Conservation (phyloP, 1,140 invertebrate species). For the Diachasmimorpha longicaudata region DNA sequence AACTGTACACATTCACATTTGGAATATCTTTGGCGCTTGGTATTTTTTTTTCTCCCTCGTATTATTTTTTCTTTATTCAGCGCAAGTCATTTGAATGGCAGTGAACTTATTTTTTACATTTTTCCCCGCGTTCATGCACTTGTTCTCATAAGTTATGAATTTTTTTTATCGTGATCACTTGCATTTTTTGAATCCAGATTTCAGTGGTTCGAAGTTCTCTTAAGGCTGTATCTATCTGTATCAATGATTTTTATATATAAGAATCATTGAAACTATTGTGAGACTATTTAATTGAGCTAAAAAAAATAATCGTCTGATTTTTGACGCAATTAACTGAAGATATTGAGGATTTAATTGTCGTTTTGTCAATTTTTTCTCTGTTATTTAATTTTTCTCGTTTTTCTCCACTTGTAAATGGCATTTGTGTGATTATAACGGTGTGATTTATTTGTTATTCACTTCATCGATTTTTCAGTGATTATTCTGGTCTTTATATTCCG, state of each 20-base stretch:
- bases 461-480: not conserved
- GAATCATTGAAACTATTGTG: slow-evolving; percentile 30
- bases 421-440: not conserved
- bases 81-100: slow-evolving; percentile 51
- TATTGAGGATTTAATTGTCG: slow-evolving; percentile 26
- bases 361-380: not conserved
- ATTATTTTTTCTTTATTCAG: slow-evolving; percentile 18
- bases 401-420: not conserved
- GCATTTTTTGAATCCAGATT: slow-evolving; percentile 37
- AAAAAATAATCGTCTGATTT: no score
- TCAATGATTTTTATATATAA: slow-evolving; percentile 27
- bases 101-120: slow-evolving; percentile 52
- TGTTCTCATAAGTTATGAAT: not conserved
- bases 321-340: slow-evolving; percentile 23
- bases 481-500: not conserved
- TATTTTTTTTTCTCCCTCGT: slow-evolving; percentile 31
- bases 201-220: slow-evolving; percentile 10
- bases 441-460: not conserved
- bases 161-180: slow-evolving; percentile 44
- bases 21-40: slow-evolving; percentile 49
- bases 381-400: not conserved
- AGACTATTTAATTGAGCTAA: slow-evolving; percentile 17
- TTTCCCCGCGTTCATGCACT: slow-evolving; percentile 24
- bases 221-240: slow-evolving; percentile 34
- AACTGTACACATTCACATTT: slow-evolving; percentile 51